A percentile compares a stretch with the other conserved stretches of the same genome.
phyloP scores from a whole-genome alignment of 2,113 vertebrate genomes.

The Carassius gibelio region DNA sequence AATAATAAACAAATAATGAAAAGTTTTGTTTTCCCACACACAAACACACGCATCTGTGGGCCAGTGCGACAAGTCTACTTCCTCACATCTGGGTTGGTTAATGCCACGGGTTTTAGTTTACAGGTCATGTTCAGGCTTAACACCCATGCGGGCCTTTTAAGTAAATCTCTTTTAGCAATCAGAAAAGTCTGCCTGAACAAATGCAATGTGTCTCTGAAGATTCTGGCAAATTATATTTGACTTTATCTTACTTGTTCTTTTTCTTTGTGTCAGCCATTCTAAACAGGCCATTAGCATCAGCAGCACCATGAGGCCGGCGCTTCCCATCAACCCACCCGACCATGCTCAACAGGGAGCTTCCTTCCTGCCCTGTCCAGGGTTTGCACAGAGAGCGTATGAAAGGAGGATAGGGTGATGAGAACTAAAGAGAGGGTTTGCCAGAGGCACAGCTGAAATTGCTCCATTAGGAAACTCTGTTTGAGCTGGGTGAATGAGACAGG shows the following conservation, averaged over 20 bases:
- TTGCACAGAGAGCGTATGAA: neutral
- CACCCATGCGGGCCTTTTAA: neutral
- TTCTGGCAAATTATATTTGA: neutral
- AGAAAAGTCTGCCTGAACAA: neutral
- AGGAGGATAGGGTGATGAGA: constrained; percentile 35
- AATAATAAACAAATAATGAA: too few relatives aligned
- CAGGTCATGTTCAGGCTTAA: neutral
- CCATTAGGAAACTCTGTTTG: constrained; percentile 69
- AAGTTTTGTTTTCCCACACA: too few relatives aligned
- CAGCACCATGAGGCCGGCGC: constrained; percentile 42
- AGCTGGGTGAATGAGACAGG: constrained; percentile 60
- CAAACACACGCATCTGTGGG: too few relatives aligned
- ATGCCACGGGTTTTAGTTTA: neutral
- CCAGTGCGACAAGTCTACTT: too few relatives aligned
- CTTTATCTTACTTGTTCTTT: neutral
- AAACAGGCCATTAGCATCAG: constrained; percentile 67
- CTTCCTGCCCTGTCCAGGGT: neutral
- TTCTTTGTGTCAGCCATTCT: constrained; percentile 36
- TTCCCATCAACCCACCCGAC: neutral
- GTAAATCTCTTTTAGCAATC: neutral
- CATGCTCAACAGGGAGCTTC: neutral
- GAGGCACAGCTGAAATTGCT: constrained; percentile 72
- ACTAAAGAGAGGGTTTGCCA: constrained; percentile 65
- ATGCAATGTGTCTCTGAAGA: neutral
- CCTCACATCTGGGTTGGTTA: neutral